Conservation (phyloP, 1,140 invertebrate genomes). For the Drosophila pachea region DNA sequence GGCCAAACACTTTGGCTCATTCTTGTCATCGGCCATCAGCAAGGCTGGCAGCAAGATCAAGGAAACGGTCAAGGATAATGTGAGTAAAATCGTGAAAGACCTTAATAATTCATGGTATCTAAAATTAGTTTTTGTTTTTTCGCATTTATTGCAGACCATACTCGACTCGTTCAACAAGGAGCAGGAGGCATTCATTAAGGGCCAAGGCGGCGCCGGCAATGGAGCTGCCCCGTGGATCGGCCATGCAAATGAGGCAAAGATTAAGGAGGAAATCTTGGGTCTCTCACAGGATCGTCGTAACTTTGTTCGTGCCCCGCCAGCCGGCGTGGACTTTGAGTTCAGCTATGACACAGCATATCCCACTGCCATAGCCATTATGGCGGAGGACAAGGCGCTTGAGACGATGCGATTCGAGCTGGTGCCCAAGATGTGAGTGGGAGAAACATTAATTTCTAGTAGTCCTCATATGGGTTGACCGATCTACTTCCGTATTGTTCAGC, state of each 20-base stretch:
- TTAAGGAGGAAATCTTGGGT: conserved; percentile 96
- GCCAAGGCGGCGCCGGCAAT: conserved; percentile 87
- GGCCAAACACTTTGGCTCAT: conserved; percentile 94
- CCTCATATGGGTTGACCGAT: not conserved
- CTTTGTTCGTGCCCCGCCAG: conserved; percentile 96
- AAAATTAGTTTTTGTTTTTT: not conserved
- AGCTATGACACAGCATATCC: conserved; percentile 95
- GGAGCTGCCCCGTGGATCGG: conserved; percentile 95
- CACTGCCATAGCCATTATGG: conserved; percentile 94
- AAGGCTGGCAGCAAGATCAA: conserved; percentile 96
- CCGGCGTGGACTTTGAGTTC: conserved; percentile 96
- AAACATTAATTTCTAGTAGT: not conserved
- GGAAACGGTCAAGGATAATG: conserved; percentile 97
- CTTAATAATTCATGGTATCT: not conserved
- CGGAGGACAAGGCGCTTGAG: conserved; percentile 96
- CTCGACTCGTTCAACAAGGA: conserved; percentile 97
- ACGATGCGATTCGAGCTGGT: conserved; percentile 99
- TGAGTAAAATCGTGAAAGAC: conserved; percentile 81
- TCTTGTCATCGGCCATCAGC: conserved; percentile 93
- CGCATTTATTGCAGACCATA: conserved; percentile 86
- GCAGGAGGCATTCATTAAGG: conserved; percentile 95
- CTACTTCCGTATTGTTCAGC: conserved; percentile 80
- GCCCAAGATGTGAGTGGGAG: conserved; percentile 94
- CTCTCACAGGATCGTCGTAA: conserved; percentile 98
- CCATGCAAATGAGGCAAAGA: conserved; percentile 90